Evolutionary conservation across 2,888 invertebrate genomes (phyloP), one percentile per base, ranked within the genome.

Genomic region (Eristalis pertinax): DNA sequence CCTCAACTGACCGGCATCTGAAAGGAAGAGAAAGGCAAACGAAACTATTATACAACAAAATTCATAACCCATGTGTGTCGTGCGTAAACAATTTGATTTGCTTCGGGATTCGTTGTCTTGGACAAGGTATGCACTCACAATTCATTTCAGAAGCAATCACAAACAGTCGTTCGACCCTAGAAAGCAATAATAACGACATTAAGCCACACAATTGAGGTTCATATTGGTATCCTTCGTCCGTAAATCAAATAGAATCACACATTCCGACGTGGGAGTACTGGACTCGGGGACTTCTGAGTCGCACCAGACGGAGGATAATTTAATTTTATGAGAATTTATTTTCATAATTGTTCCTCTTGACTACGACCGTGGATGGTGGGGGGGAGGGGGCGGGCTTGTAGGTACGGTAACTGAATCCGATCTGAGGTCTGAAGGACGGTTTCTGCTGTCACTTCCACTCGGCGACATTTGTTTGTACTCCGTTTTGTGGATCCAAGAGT

Each of bases 271-370:
- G 43, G n/a, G 15, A 43, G 43, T 43, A 4, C n/a, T 7, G 43
- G n/a, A 38, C 38, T 38, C 38, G 10, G 11, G 13, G 2, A 38
- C 38, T 38, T 13, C 38, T 38, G 38, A 1, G 13, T 38, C 13
- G 19, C 10, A 26, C n/a, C 56, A 56, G 29, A n/a, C 11, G 11
- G 2, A 7, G 19, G 26, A 41, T 41, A 56, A 70, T 72, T 70
- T 58, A 29, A 81, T 84, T 50, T 62, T 72, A 85, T 76, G 72
- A 35, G 60, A 72, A 73, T 72, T 85, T 85, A 77, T 77, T 85
- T 77, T 82, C 50, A 73, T 77, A 85, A 82, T 85, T 85, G 68
- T 77, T 68, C 73, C 32, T 62, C 35, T 22, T 26, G 63, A 58
- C 35, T 50, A n/a, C n/a, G 3, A 19, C 41, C 26, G 67, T 50